These are phyloP conservation scores for Oreochromis mossambicus DNA, from an alignment of 2,797 vertebrate genomes.

Conservation along the genomic window DNA sequence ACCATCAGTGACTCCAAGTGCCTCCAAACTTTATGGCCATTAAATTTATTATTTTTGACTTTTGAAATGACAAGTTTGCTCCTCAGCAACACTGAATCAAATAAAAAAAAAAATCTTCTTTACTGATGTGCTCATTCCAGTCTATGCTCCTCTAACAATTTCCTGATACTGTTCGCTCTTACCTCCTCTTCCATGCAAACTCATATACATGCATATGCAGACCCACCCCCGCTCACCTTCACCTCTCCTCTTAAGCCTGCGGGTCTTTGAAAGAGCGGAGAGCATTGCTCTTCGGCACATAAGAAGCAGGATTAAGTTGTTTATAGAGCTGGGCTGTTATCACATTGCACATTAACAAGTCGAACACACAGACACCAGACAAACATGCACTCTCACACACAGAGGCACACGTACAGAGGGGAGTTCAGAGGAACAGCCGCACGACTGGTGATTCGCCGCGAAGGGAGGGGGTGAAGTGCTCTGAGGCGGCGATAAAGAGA, in stretches of 20 bases:
- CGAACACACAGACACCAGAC: slow-evolving; percentile 33
- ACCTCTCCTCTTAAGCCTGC: slow-evolving; percentile 28
- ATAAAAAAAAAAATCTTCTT: not conserved
- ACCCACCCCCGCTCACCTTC: not conserved
- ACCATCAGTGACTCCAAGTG: not conserved
- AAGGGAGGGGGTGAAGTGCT: not conserved
- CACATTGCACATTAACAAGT: slow-evolving; percentile 41
- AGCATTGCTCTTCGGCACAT: slow-evolving; percentile 3
- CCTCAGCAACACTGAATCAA: not conserved
- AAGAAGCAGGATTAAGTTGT: slow-evolving; percentile 56
- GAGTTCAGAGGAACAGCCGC: not conserved
- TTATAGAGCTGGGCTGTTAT: slow-evolving; percentile 42
- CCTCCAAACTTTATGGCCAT: not conserved
- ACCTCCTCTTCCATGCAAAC: not conserved
- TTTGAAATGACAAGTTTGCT: not conserved
- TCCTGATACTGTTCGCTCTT: not conserved
- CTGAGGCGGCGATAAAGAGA: slow-evolving; percentile 33
- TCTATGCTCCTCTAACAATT: not conserved
- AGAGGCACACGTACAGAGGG: not conserved
- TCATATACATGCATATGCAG: not conserved
- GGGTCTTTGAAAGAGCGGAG: slow-evolving; percentile 27
- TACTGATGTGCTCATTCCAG: not conserved
- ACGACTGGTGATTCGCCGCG: not conserved
- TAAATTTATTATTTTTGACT: not conserved
- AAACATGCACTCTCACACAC: not conserved